These are phyloP conservation scores for Gymnogyps californianus DNA, from an alignment of 2,113 vertebrate species.

Conservation along the genomic window DNA sequence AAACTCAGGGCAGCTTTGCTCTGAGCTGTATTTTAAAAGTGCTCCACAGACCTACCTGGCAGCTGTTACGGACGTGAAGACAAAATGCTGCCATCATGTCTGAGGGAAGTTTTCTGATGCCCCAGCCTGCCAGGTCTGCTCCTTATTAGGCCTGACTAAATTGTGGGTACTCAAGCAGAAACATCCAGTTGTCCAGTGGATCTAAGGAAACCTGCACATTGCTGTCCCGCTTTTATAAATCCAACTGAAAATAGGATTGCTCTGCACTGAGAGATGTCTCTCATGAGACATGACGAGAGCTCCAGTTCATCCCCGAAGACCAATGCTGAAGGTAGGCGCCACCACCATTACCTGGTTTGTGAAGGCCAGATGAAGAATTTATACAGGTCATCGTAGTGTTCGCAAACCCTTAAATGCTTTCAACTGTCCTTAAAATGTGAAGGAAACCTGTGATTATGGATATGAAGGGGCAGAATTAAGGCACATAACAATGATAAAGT, in stretches of 20 bases:
- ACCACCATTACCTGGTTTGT: neutral
- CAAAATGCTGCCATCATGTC: neutral
- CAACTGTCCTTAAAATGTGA: neutral
- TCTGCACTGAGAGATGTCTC: neutral
- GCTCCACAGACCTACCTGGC: neutral
- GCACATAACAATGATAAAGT: neutral
- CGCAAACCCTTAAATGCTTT: neutral
- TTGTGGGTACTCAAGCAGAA: neutral
- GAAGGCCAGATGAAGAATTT: neutral
- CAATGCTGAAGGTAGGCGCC: neutral
- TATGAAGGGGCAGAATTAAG: neutral
- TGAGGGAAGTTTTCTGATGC: neutral
- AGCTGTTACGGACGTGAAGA: neutral
- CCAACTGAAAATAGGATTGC: neutral
- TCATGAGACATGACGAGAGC: neutral
- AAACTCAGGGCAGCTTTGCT: neutral
- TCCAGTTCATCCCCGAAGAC: neutral
- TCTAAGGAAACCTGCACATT: neutral
- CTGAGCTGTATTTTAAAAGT: neutral
- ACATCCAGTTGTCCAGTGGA: neutral
- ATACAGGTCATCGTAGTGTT: accelerated
- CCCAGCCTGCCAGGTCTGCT: neutral
- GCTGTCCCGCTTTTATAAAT: neutral
- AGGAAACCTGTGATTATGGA: neutral
- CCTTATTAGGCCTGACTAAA: neutral